phyloP scores from a whole-genome alignment of 2,888 invertebrate genomes.

The Drosophila mimetica region DNA sequence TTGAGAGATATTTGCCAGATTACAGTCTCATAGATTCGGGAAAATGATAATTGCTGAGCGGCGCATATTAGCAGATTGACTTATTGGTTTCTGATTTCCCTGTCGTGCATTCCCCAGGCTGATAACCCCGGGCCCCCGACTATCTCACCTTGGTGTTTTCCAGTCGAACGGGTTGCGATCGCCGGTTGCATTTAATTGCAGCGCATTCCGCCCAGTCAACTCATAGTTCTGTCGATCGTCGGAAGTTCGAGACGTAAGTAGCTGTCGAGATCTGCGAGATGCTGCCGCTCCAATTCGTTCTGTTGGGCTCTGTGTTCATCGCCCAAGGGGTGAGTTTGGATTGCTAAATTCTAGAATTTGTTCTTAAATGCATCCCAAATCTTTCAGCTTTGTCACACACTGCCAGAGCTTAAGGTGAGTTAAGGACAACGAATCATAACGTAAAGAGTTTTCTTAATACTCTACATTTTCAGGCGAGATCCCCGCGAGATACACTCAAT shows the following conservation, averaged over 20 bases:
- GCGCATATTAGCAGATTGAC: not conserved
- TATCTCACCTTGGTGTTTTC: constrained; percentile 39
- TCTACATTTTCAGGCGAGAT: constrained; percentile 31
- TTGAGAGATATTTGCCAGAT: no score
- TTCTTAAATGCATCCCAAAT: not conserved
- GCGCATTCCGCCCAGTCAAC: constrained; percentile 17
- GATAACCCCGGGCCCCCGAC: constrained; percentile 32
- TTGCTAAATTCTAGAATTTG: not conserved
- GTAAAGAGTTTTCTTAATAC: not conserved
- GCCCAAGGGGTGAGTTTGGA: constrained; percentile 40
- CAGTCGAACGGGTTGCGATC: constrained; percentile 36
- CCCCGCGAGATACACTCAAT: constrained; percentile 46
- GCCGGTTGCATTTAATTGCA: constrained; percentile 35
- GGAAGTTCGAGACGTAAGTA: constrained; percentile 17
- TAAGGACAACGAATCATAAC: no score
- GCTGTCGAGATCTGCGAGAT: constrained; percentile 18
- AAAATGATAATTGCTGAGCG: constrained; percentile 5
- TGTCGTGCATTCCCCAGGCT: constrained; percentile 31
- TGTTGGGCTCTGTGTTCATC: constrained; percentile 34
- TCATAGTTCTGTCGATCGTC: constrained; percentile 27
- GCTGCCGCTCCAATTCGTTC: constrained; percentile 14
- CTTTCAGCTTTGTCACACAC: constrained; percentile 31
- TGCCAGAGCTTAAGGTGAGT: constrained; percentile 44
- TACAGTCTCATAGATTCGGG: constrained; percentile 4
- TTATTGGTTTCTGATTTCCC: constrained; percentile 16